phyloP scores from a whole-genome alignment of 1,140 invertebrate genomes.

The Leptinotarsa lineolata region DNA sequence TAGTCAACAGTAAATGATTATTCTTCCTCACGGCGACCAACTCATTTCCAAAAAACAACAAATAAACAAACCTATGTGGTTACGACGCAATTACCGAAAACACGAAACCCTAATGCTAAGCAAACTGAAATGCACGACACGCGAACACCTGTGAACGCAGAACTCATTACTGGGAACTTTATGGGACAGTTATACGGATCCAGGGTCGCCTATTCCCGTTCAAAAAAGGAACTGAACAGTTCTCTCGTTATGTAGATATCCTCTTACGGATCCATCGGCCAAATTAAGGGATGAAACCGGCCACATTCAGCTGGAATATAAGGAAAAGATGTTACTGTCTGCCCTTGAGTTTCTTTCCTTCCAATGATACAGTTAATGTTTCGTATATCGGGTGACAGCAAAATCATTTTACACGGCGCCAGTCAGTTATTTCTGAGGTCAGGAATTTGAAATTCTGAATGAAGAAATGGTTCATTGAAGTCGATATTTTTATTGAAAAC shows the following conservation, averaged over 20 bases:
- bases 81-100: constrained; percentile 23
- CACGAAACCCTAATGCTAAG: constrained; percentile 27
- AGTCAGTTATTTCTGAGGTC: too few species aligned
- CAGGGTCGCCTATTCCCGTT: constrained; percentile 4
- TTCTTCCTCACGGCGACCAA: not conserved
- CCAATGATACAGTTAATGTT: too few species aligned
- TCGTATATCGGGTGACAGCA: too few species aligned
- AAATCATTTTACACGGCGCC: too few species aligned
- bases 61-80: constrained; percentile 23
- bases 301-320: constrained; percentile 15
- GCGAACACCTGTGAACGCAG: constrained; percentile 33
- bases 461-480: too few species aligned
- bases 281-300: constrained; percentile 22
- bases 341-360: too few species aligned
- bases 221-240: constrained; percentile 15
- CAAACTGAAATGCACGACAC: constrained; percentile 30
- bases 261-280: constrained; percentile 8
- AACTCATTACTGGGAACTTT: constrained; percentile 28
- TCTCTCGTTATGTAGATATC: constrained; percentile 27
- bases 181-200: constrained; percentile 31
- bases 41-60: constrained; percentile 9
- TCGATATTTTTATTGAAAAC: too few species aligned
- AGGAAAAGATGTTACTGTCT: too few species aligned
- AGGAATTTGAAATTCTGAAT: too few species aligned
- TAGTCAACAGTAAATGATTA: too few species aligned